These are phyloP conservation scores for Cacatua alba DNA, from an alignment of 2,113 vertebrate species.

Conservation along the genomic window DNA sequence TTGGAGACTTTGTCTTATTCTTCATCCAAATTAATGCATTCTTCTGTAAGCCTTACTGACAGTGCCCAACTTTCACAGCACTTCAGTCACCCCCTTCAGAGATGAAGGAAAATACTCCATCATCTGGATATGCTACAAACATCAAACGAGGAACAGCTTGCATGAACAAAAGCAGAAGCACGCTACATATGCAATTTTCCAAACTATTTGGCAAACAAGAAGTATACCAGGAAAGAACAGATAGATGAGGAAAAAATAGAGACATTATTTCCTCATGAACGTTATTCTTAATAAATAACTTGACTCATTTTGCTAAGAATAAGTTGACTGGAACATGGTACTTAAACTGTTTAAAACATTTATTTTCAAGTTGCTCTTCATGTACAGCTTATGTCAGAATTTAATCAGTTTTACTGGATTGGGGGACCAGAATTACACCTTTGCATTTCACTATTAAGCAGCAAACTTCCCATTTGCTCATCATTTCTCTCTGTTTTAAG, in stretches of 20 bases:
- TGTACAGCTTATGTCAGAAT: conserved; percentile 51
- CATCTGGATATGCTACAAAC: not conserved
- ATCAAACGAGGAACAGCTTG: not conserved
- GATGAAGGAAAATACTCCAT: not conserved
- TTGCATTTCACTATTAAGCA: conserved; percentile 33
- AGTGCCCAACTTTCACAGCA: not conserved
- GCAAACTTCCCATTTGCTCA: conserved; percentile 1
- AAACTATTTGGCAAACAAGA: not conserved
- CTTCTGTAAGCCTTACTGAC: not conserved
- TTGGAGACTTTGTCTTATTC: not conserved
- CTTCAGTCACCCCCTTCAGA: not conserved
- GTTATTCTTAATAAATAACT: not conserved
- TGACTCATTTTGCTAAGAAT: conserved; percentile 6
- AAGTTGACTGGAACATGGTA: not conserved
- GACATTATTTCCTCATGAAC: not conserved
- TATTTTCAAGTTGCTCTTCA: not conserved
- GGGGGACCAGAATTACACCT: conserved; percentile 36
- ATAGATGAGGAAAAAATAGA: not conserved
- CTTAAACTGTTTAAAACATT: not conserved
- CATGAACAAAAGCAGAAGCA: not conserved
- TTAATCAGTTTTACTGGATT: conserved; percentile 46
- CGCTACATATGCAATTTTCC: not conserved
- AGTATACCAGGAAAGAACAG: not conserved
- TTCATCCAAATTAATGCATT: not conserved
- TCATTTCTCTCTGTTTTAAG: conserved; percentile 40